Conservation (phyloP, 2,113 vertebrate species). For the Chrysemys picta region DNA sequence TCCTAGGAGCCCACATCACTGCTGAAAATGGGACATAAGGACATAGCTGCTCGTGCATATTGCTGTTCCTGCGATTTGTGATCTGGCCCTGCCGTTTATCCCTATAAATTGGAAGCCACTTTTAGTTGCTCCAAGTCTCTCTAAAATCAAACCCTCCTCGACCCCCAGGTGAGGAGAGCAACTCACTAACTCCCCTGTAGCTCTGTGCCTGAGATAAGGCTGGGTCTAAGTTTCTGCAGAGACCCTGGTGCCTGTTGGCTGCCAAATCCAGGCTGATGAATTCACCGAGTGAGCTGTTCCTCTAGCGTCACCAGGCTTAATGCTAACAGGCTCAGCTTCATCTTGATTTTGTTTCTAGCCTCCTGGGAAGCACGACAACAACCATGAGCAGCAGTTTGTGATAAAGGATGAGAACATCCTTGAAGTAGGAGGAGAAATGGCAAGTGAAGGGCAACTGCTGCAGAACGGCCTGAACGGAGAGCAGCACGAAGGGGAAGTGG, state of each 20-base stretch:
- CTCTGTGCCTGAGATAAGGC: not conserved
- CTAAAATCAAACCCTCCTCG: not conserved
- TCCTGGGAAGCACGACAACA: slow-evolving; percentile 75
- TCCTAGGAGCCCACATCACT: not conserved
- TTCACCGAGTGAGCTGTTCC: not conserved
- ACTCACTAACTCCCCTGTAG: not conserved
- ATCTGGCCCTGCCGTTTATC: not conserved
- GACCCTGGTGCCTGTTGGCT: too few relatives aligned
- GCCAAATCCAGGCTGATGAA: not conserved
- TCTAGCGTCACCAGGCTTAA: not conserved
- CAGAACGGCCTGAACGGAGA: slow-evolving; percentile 57
- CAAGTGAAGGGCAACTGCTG: slow-evolving; percentile 45
- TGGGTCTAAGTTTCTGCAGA: not conserved
- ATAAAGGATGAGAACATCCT: slow-evolving; percentile 71
- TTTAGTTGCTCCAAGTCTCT: not conserved
- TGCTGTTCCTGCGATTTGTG: not conserved
- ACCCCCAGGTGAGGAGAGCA: not conserved
- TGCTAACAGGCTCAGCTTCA: rapidly evolving
- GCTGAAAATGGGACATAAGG: not conserved
- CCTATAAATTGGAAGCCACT: not conserved
- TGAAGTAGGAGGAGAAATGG: slow-evolving; percentile 60
- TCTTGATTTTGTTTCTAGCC: slow-evolving; percentile 31
- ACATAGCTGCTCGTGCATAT: not conserved
- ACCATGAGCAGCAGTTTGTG: slow-evolving; percentile 80
- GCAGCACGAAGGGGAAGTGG: not conserved